Evolutionary conservation across 2,113 vertebrate genomes (phyloP).

Genomic region (Heteronetta atricapilla): DNA sequence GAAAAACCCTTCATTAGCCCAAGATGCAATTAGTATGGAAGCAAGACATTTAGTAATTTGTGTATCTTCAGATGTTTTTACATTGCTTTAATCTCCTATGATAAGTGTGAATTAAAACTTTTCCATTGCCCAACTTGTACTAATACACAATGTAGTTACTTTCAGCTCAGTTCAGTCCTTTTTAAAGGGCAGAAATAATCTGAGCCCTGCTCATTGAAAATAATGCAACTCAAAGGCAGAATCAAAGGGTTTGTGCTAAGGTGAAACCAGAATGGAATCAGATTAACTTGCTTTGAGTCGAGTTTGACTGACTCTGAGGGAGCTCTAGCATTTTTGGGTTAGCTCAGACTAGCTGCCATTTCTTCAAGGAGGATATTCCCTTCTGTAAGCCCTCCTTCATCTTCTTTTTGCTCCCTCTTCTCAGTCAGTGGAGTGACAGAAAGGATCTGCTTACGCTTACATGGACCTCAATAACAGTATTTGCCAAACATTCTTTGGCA

Average conservation of each 20-base stretch:
- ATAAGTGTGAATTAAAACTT: not conserved
- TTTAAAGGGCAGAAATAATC: slow-evolving; percentile 1
- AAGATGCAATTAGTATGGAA: not conserved
- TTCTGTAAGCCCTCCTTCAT: not conserved
- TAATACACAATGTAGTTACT: not conserved
- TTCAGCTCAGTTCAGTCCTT: not conserved
- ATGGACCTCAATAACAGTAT: slow-evolving; percentile 21
- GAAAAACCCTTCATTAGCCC: not conserved
- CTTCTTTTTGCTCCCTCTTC: not conserved
- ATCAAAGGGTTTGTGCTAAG: not conserved
- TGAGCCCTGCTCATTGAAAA: not conserved
- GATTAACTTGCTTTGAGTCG: not conserved
- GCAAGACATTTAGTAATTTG: not conserved
- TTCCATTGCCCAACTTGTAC: not conserved
- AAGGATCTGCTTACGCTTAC: slow-evolving; percentile 31
- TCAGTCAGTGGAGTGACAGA: slow-evolving; percentile 25
- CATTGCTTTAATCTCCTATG: not conserved
- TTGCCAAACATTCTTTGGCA: slow-evolving; percentile 19
- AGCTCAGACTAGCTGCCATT: not conserved
- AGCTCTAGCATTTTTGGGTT: not conserved
- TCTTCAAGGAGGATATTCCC: not conserved
- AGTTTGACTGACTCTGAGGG: not conserved
- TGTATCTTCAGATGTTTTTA: slow-evolving; percentile 1
- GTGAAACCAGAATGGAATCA: not conserved
- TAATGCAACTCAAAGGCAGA: not conserved